Percentiles rank a stretch among this genome's conserved stretches.
Evolutionary conservation across 1,140 invertebrate species (phyloP).

Genomic region (Rhizoglyphus robini): DNA sequence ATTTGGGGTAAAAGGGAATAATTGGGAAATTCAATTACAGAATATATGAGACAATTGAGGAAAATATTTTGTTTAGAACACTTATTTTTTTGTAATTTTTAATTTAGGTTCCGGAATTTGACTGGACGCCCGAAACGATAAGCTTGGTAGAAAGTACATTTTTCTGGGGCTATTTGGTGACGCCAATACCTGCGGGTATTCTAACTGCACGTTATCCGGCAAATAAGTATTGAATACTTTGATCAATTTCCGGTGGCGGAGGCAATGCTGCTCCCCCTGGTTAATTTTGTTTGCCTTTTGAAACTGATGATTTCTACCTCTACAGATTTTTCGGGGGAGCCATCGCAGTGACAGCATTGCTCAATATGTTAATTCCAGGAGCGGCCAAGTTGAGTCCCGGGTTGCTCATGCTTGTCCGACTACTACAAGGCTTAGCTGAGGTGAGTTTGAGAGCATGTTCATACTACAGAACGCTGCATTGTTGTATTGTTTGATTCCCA

Average conservation of each 20-base stretch:
- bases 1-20: too few species aligned
- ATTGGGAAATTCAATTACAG: too few species aligned
- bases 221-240: slow-evolving; percentile 51
- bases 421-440: slow-evolving; percentile 91
- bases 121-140: slow-evolving; percentile 66
- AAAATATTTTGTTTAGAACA: too few species aligned
- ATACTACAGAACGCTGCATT: too few species aligned
- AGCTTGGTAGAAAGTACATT: slow-evolving; percentile 91
- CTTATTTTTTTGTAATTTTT: not conserved
- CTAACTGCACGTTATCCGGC: slow-evolving; percentile 91
- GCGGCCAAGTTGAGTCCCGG: slow-evolving; percentile 64
- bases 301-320: slow-evolving; percentile 2
- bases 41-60: too few species aligned
- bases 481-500: too few species aligned
- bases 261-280: not conserved
- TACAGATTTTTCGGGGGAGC: slow-evolving; percentile 82
- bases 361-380: slow-evolving; percentile 85
- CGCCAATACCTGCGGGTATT: slow-evolving; percentile 96
- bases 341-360: slow-evolving; percentile 73
- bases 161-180: slow-evolving; percentile 96
- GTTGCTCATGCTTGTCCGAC: slow-evolving; percentile 69
- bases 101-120: slow-evolving; percentile 46
- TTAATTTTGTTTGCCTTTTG: not conserved
- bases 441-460: slow-evolving; percentile 39
- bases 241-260: not conserved